These are phyloP conservation scores for Volucella zonaria DNA, from an alignment of 2,888 invertebrate genomes.

Conservation along the genomic window DNA sequence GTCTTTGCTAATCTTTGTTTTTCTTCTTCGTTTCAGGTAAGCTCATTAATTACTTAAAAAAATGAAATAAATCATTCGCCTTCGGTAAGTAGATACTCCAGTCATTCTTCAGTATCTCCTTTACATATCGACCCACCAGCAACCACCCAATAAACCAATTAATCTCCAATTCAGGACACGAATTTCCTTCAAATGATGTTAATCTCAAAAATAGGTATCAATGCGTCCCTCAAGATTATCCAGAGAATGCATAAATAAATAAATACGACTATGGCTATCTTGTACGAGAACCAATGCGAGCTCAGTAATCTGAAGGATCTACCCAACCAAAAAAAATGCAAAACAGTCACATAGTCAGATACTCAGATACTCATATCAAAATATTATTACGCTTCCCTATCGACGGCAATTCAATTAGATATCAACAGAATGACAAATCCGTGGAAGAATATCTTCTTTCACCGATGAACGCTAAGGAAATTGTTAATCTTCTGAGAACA, in stretches of 20 bases:
- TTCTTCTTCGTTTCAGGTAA: conserved; percentile 44
- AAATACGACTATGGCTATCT: conserved; percentile 10
- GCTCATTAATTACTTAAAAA: conserved; percentile 18
- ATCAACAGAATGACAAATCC: conserved; percentile 68
- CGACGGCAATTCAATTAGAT: conserved; percentile 69
- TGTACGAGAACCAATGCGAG: too few relatives aligned
- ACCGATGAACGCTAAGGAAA: not conserved
- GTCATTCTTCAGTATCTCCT: not conserved
- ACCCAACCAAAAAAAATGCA: conserved; percentile 10
- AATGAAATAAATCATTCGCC: not conserved
- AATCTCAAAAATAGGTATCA: conserved; percentile 28
- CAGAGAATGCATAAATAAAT: conserved; percentile 57
- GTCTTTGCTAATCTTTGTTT: not conserved
- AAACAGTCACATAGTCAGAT: not conserved
- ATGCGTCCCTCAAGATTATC: conserved; percentile 31
- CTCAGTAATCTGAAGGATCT: not conserved
- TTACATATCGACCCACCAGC: not conserved
- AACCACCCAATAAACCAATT: conserved; percentile 21
- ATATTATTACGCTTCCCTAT: conserved; percentile 59
- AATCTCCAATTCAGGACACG: conserved; percentile 50
- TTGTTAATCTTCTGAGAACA: conserved; percentile 7
- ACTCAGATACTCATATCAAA: conserved; percentile 48
- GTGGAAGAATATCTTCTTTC: not conserved
- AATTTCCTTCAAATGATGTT: conserved; percentile 23
- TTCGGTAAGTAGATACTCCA: not conserved